These are phyloP conservation scores for Macroramphosus scolopax DNA, from an alignment of 2,797 vertebrate genomes.

Conservation along the genomic window DNA sequence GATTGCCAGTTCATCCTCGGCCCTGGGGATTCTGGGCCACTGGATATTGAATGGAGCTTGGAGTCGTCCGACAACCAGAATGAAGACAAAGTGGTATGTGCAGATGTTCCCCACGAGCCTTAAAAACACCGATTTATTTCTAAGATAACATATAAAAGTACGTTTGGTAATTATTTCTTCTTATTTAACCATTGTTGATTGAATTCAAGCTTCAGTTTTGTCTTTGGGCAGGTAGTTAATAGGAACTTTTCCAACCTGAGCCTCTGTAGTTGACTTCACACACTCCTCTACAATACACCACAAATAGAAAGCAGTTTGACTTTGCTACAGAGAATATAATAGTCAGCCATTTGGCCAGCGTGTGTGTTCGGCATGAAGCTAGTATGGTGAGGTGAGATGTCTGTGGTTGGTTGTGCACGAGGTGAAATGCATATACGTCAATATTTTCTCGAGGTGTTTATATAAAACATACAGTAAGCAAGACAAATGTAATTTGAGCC, in stretches of 20 bases:
- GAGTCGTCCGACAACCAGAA: constrained; percentile 86
- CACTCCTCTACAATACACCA: too few species aligned
- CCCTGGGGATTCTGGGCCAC: constrained; percentile 76
- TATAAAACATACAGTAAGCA: constrained; percentile 7
- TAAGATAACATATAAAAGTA: too few species aligned
- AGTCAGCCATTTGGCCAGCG: too few species aligned
- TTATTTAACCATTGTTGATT: too few species aligned
- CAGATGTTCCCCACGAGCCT: background rate
- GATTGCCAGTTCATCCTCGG: constrained; percentile 83
- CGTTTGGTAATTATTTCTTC: too few species aligned
- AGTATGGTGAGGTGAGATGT: too few species aligned
- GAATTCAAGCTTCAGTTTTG: too few species aligned
- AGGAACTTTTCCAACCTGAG: constrained; percentile 6
- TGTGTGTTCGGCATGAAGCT: too few species aligned
- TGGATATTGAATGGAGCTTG: constrained; percentile 94
- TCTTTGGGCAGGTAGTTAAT: background rate
- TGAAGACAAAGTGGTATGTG: constrained; percentile 86
- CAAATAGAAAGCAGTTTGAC: too few species aligned
- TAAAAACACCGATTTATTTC: background rate
- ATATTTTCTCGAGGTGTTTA: background rate
- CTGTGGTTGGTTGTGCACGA: constrained; percentile 10
- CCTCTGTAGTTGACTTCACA: constrained; percentile 9
- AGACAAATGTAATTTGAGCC: constrained; percentile 36
- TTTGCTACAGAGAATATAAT: too few species aligned
- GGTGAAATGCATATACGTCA: constrained; percentile 8